phyloP scores from a whole-genome alignment of 2,113 vertebrate genomes.

The Ranitomeya imitator region DNA sequence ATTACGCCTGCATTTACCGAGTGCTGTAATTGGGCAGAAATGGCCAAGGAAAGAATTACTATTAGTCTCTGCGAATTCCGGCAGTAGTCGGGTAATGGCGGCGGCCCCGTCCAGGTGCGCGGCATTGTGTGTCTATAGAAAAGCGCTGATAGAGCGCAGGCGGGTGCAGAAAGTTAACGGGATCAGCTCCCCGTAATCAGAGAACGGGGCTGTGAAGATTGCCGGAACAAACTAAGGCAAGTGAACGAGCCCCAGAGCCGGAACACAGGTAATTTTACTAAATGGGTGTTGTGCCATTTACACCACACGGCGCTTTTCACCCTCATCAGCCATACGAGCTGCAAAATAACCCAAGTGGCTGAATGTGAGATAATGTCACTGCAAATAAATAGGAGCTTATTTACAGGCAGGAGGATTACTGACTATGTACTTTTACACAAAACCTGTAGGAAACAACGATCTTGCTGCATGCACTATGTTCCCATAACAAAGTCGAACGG shows the following conservation, averaged over 20 bases:
- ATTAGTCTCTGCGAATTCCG: slow-evolving; percentile 26
- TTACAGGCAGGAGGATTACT: neutral
- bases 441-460: too few relatives aligned
- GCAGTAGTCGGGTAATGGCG: neutral
- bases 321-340: neutral
- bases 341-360: neutral
- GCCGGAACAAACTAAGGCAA: neutral
- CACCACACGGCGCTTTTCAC: neutral
- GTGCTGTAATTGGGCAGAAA: slow-evolving; percentile 29
- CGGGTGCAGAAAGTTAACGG: slow-evolving; percentile 23
- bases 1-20: slow-evolving; percentile 16
- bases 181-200: neutral
- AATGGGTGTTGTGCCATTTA: neutral
- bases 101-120: neutral
- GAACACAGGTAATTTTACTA: neutral
- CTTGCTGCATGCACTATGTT: too few relatives aligned
- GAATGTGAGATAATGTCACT: neutral
- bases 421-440: too few relatives aligned
- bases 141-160: neutral
- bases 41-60: slow-evolving; percentile 21
- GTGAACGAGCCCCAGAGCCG: neutral
- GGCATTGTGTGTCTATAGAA: neutral
- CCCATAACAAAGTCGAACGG: too few relatives aligned
- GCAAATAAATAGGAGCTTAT: neutral
- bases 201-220: neutral